phyloP scores from a whole-genome alignment of 2,797 vertebrate genomes.

The Crenuchus spilurus region DNA sequence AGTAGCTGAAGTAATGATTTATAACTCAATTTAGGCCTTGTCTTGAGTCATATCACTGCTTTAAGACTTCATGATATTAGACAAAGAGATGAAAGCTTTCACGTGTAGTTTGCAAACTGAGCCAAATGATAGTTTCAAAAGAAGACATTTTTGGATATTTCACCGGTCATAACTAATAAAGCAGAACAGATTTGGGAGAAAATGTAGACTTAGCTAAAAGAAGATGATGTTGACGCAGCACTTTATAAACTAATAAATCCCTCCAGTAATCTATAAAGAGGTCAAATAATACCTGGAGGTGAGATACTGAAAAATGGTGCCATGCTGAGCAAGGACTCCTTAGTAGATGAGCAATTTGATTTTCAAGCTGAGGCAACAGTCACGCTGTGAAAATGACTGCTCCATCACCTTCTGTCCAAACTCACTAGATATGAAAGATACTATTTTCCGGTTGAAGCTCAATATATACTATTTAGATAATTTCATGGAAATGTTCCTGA shows the following conservation, averaged over 20 bases:
- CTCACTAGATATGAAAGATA: neutral
- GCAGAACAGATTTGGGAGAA: neutral
- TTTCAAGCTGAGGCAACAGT: conserved; percentile 38
- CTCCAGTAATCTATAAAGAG: conserved; percentile 27
- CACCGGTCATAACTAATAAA: conserved; percentile 11
- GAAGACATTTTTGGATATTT: neutral
- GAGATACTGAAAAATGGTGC: conserved; percentile 1
- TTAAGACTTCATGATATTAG: no score
- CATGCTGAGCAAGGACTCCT: conserved; percentile 41
- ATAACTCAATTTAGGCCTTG: neutral
- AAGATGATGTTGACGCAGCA: conserved; percentile 20
- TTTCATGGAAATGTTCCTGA: neutral
- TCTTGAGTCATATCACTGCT: no score
- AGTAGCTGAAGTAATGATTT: neutral
- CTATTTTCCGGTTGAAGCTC: neutral
- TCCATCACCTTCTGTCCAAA: neutral
- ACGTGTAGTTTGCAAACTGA: no score
- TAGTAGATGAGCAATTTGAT: conserved; percentile 43
- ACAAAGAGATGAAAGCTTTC: no score
- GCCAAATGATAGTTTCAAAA: no score
- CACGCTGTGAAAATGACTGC: neutral
- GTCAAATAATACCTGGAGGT: conserved; percentile 32
- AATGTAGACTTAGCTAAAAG: neutral
- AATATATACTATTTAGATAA: neutral
- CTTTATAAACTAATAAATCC: conserved; percentile 29